Conservation (phyloP, 1,140 invertebrate species). For the Mercenaria mercenaria region DNA sequence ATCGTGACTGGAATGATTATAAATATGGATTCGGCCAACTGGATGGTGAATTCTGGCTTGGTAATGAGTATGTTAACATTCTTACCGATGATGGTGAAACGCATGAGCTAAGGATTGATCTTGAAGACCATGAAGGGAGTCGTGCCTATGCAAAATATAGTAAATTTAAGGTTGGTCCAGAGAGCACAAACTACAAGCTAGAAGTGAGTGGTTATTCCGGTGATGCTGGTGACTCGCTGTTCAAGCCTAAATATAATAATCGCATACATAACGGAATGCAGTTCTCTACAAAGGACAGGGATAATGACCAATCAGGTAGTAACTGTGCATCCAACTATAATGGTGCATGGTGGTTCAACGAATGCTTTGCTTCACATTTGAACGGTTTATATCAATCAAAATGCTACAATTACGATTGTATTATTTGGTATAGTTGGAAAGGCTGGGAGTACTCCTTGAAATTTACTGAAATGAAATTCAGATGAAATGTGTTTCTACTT, state of each 20-base stretch:
- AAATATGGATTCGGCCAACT: no score
- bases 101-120: background rate
- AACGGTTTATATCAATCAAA: background rate
- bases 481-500: background rate
- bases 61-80: no score
- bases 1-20: no score
- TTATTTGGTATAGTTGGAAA: background rate
- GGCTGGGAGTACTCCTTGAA: background rate
- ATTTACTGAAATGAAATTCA: background rate
- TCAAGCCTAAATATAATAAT: no score
- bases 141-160: conserved; percentile 10
- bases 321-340: background rate
- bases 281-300: conserved; percentile 40
- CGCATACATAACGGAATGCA: background rate
- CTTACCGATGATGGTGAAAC: background rate
- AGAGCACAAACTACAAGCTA: background rate
- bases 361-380: background rate
- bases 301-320: background rate
- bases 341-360: conserved; percentile 45
- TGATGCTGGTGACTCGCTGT: background rate
- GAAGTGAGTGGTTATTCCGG: conserved; percentile 1
- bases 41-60: no score
- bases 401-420: background rate
- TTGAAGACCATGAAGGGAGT: background rate
- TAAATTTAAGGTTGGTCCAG: background rate